Evolutionary conservation across 2,113 vertebrate species (phyloP).

Genomic region (Montifringilla adamsi): DNA sequence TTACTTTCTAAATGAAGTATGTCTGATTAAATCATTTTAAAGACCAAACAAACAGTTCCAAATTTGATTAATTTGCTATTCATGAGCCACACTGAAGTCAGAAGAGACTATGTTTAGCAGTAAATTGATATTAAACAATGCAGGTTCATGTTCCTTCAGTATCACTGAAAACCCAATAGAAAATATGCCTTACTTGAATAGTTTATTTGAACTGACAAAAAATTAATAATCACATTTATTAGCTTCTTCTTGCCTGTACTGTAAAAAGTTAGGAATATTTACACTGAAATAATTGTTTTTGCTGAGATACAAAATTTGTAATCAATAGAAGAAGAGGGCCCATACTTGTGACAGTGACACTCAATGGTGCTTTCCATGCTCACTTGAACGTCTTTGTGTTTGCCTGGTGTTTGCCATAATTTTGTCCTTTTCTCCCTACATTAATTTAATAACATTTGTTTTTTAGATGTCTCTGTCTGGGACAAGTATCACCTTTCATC

Average conservation of each 20-base stretch:
- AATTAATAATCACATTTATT: neutral
- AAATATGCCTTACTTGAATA: neutral
- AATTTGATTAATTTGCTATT: constrained; percentile 50
- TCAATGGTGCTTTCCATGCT: neutral
- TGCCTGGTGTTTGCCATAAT: neutral
- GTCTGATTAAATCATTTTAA: constrained; percentile 27
- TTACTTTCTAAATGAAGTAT: constrained; percentile 38
- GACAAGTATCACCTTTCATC: neutral
- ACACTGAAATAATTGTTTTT: neutral
- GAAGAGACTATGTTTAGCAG: constrained; percentile 14
- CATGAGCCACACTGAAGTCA: constrained; percentile 1
- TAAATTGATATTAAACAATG: constrained; percentile 32
- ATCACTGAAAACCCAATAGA: neutral
- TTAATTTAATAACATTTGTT: neutral
- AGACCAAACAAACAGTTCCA: constrained; percentile 8
- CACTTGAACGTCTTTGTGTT: neutral
- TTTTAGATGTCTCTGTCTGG: neutral
- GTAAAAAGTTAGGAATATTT: neutral
- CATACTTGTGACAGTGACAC: neutral
- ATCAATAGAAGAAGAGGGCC: neutral
- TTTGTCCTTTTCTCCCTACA: neutral
- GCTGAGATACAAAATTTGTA: neutral
- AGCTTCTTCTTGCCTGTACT: neutral
- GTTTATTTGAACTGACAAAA: no score
- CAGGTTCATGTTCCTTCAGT: neutral